Evolutionary conservation across 1,140 invertebrate species (phyloP).

Genomic region (Orius insidiosus): DNA sequence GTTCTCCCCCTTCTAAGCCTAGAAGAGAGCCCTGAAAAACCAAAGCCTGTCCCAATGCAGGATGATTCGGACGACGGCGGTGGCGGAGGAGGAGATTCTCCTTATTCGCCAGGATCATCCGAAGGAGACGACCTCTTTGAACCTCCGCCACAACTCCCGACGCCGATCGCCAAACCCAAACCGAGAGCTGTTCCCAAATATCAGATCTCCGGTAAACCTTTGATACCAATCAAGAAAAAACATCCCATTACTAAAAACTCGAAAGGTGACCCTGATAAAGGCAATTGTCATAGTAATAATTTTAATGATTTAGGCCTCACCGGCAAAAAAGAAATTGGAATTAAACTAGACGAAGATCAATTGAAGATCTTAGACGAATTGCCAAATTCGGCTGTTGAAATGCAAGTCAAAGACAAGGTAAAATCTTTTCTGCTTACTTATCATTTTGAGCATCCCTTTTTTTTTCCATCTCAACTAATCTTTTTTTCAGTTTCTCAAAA

Average conservation of each 20-base stretch:
- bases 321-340: slow-evolving; percentile 33
- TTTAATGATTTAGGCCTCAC: too few species aligned
- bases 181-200: background rate
- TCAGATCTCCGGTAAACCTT: too few species aligned
- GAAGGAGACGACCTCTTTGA: slow-evolving; percentile 74
- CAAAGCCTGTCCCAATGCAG: slow-evolving; percentile 6
- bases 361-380: slow-evolving; percentile 68
- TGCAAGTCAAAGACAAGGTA: slow-evolving; percentile 93
- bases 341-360: slow-evolving; percentile 57
- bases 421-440: too few species aligned
- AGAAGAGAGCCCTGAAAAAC: slow-evolving; percentile 7
- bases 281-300: slow-evolving; percentile 31
- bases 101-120: slow-evolving; percentile 66
- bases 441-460: too few species aligned
- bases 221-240: too few species aligned
- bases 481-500: slow-evolving; percentile 82
- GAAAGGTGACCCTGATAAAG: slow-evolving; percentile 18
- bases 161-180: slow-evolving; percentile 19
- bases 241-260: too few species aligned
- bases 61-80: slow-evolving; percentile 15
- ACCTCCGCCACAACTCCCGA: slow-evolving; percentile 36
- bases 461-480: too few species aligned
- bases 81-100: slow-evolving; percentile 36
- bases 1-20: slow-evolving; percentile 5
- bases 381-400: slow-evolving; percentile 82